Evolutionary conservation across 2,797 vertebrate species (phyloP).

Genomic region (Podarcis lilfordi): DNA sequence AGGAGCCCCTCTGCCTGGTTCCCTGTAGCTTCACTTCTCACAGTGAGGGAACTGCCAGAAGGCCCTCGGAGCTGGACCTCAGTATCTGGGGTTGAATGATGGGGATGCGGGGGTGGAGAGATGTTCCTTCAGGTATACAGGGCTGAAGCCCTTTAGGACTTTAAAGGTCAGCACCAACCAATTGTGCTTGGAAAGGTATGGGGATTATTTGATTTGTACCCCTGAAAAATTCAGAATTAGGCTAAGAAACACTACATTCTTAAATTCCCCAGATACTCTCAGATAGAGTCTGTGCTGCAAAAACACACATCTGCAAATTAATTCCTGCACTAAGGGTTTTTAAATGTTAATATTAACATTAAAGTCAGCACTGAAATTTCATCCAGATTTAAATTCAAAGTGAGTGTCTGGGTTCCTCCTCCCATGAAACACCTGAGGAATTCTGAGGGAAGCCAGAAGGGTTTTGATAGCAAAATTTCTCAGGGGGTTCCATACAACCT

Average conservation of each 20-base stretch:
- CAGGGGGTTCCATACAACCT: not conserved
- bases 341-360: not conserved
- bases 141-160: too few relatives aligned
- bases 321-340: not conserved
- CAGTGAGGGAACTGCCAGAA: too few relatives aligned
- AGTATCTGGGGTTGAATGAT: too few relatives aligned
- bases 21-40: too few relatives aligned
- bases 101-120: too few relatives aligned
- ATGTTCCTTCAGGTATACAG: too few relatives aligned
- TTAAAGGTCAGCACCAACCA: too few relatives aligned
- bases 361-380: not conserved
- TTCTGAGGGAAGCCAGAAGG: not conserved
- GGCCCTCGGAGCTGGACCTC: too few relatives aligned
- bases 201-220: too few relatives aligned
- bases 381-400: not conserved
- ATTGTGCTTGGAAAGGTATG: too few relatives aligned
- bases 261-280: not conserved
- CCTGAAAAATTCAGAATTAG: not conserved
- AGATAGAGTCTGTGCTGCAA: not conserved
- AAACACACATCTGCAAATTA: not conserved
- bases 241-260: too few relatives aligned
- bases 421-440: not conserved
- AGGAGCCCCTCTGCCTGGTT: too few relatives aligned
- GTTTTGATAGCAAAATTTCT: not conserved
- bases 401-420: not conserved